Evolutionary conservation across 2,113 vertebrate genomes (phyloP).

Genomic region (Leucosticte australis): DNA sequence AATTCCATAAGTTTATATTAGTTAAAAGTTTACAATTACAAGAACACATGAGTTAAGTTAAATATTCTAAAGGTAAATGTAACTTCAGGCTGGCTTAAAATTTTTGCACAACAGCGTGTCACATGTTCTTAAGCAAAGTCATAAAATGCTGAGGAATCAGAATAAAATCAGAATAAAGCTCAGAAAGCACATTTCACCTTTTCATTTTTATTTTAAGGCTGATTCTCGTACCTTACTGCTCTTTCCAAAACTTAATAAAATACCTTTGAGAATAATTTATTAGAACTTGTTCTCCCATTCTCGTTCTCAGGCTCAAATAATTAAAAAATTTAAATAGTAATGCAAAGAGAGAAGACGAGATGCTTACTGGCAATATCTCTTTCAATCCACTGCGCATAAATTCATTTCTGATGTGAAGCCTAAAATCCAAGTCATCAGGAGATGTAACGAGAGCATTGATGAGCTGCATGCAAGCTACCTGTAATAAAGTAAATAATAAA

Average conservation of each 20-base stretch:
- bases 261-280: neutral
- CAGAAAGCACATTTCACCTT: constrained; percentile 9
- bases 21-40: neutral
- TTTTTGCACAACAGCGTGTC: neutral
- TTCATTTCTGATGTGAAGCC: constrained; percentile 98
- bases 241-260: constrained; percentile 30
- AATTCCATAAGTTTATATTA: neutral
- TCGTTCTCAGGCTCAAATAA: constrained; percentile 25
- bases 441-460: constrained; percentile 98
- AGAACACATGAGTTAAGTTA: neutral
- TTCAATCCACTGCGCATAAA: constrained; percentile 97
- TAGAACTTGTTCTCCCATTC: neutral
- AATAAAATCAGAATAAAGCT: neutral
- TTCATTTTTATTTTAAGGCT: constrained; percentile 39
- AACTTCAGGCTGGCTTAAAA: neutral
- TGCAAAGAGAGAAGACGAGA: constrained; percentile 56
- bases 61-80: neutral
- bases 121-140: neutral
- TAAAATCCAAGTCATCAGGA: constrained; percentile 97
- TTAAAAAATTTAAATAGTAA: constrained; percentile 80
- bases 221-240: constrained; percentile 16
- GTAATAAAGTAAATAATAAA: constrained; percentile 55
- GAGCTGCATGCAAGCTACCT: constrained; percentile 99
- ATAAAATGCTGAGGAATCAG: neutral
- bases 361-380: constrained; percentile 93